Conservation (phyloP, 1,140 invertebrate genomes). For the Leptinotarsa undecemlineata region DNA sequence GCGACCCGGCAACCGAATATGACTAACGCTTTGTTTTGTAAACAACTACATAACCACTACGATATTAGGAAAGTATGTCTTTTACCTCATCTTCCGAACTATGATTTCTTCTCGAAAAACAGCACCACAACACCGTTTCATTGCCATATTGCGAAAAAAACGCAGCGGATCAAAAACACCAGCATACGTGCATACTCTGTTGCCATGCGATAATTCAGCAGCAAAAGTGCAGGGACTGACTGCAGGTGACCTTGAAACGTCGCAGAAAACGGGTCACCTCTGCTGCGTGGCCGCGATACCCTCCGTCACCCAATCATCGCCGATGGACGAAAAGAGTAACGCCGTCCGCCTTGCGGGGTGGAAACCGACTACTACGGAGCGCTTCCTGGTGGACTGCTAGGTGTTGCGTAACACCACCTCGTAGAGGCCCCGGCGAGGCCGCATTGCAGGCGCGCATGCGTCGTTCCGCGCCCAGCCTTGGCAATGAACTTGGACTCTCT, state of each 20-base stretch:
- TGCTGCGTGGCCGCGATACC: not conserved
- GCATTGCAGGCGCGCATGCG: constrained; percentile 62
- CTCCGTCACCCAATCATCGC: not conserved
- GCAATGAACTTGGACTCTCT: constrained; percentile 60
- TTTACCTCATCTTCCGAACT: not conserved
- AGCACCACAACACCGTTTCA: not conserved
- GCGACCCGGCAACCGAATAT: not conserved
- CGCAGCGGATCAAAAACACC: not conserved
- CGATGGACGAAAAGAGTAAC: not conserved
- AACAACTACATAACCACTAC: not conserved
- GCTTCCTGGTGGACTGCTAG: not conserved
- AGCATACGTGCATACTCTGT: constrained; percentile 17
- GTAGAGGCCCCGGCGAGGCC: constrained; percentile 48
- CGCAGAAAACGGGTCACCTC: constrained; percentile 16
- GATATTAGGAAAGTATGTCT: not conserved
- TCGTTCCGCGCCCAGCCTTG: constrained; percentile 61
- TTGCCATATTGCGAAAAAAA: constrained; percentile 3
- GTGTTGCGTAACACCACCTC: not conserved
- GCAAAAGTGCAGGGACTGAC: too few species aligned
- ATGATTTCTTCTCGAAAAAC: not conserved
- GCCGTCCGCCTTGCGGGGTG: constrained; percentile 1
- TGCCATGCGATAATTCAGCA: constrained; percentile 28
- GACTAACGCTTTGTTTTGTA: constrained; percentile 2
- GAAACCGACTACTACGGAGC: not conserved
- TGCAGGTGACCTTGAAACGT: constrained; percentile 26